A percentile compares a stretch with the other conserved stretches of the same genome.
These are phyloP conservation scores for Leucoptera coffeella DNA, from an alignment of 2,888 invertebrate species.

Conservation along the genomic window DNA sequence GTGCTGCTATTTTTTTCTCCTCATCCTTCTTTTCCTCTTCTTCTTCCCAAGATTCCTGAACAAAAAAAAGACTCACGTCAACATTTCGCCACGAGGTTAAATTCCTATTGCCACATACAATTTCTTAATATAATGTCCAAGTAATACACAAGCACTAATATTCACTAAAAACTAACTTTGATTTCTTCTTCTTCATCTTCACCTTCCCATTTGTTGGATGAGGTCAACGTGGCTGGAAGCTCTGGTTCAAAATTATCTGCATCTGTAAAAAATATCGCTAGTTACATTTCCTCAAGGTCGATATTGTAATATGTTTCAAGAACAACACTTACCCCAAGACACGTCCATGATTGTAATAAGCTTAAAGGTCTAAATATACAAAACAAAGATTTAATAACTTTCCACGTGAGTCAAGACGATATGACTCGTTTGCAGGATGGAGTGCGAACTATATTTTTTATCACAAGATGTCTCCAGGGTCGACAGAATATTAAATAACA, in stretches of 20 bases:
- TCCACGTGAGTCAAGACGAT: constrained; percentile 35
- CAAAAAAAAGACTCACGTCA: constrained; percentile 22
- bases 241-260: constrained; percentile 67
- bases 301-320: no score
- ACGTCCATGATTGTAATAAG: constrained; percentile 55
- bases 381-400: no score
- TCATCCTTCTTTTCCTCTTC: constrained; percentile 76
- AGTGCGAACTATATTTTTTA: no score
- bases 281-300: constrained; percentile 12
- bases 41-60: constrained; percentile 91
- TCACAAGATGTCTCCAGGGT: constrained; percentile 53
- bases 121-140: no score
- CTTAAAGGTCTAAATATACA: no score
- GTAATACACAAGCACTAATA: no score
- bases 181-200: constrained; percentile 84
- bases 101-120: no score
- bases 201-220: constrained; percentile 77
- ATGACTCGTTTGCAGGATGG: no score
- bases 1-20: constrained; percentile 58
- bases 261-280: constrained; percentile 47
- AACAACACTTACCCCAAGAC: constrained; percentile 59
- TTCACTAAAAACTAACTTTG: constrained; percentile 67
- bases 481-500: constrained; percentile 26
- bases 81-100: no score
- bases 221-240: constrained; percentile 52